Evolutionary conservation across 64 coral and sea anemone species (phyloP).

Genomic region (Actinia equina): DNA sequence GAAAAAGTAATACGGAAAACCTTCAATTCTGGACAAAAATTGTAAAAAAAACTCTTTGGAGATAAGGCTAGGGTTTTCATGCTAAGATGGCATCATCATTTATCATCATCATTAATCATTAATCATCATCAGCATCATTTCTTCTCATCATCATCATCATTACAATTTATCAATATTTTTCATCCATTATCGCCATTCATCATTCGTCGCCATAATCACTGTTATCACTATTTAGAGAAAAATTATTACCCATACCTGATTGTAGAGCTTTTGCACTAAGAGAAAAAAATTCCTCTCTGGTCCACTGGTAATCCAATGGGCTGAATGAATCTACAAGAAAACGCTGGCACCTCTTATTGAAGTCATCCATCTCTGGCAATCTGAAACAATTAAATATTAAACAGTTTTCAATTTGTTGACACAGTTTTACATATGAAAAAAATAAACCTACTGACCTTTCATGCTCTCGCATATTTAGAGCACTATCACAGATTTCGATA

Average conservation of each 20-base stretch:
- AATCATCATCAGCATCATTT: no score
- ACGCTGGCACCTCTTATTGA: slow-evolving; percentile 67
- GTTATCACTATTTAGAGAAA: no score
- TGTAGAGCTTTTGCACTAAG: slow-evolving; percentile 74
- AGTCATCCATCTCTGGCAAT: slow-evolving; percentile 79
- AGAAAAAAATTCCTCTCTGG: slow-evolving; percentile 73
- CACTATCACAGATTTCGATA: slow-evolving; percentile 79
- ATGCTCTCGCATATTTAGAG: slow-evolving; percentile 84
- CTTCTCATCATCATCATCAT: no score
- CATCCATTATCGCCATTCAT: no score
- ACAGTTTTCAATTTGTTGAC: neutral
- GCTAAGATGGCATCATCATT: no score
- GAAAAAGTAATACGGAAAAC: neutral
- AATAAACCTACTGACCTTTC: slow-evolving; percentile 49
- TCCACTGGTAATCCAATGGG: slow-evolving; percentile 81
- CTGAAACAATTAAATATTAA: slow-evolving; percentile 20
- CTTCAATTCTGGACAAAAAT: neutral
- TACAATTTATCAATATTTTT: no score
- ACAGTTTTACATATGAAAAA: neutral
- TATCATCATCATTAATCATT: no score
- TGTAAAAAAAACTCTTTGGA: no score
- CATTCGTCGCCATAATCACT: no score
- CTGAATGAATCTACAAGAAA: slow-evolving; percentile 79
- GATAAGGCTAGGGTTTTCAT: no score
- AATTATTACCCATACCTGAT: slow-evolving; percentile 42